Evolutionary conservation across 2,113 vertebrate genomes (phyloP), one percentile per base, ranked within the genome.

Genomic region (Agelaius tricolor): DNA sequence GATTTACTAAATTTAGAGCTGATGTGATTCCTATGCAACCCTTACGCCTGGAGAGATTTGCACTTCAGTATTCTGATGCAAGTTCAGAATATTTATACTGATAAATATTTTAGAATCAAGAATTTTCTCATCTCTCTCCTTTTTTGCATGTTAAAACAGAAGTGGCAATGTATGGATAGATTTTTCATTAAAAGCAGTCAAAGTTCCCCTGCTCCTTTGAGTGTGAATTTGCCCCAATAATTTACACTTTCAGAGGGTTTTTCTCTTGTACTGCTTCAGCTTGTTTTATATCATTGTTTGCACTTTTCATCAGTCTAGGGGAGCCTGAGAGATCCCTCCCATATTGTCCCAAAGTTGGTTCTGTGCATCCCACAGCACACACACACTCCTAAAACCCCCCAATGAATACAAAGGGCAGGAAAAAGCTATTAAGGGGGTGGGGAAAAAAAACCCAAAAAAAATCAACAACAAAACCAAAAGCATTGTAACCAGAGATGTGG

Each of bases 1-100:
- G 62, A 78, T 75, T 91, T 91, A 46, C 93, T 95, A 87, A 91
- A 93, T 95, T 88, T 91, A 96, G 94, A 96, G 57, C 52, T 72
- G 46, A 86, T 92, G 31, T 52, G 72, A 93, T 89, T 93, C 55
- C 90, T 94, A 54, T 83, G 75, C 30, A 95, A 82, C 71, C 59
- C 72, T 61, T 63, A 41, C 7, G 61, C 79, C 44, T 75, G 41
- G 5, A 80, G 57, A 77, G 47, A 96, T 74, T 81, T 86, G 61
- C 79, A 57, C 47, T 93, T 92, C 1, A 2, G n/a, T 65, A 81
- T 89, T 92, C 65, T 65, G 67, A 74, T 86, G 51, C 46, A 91
- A 94, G 54, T 85, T 69, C 57, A 46, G 65, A 94, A 63, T 75
- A 92, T 46, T 92, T 85, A 47, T 73, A 94, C 82, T 58, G 73